Evolutionary conservation across 2,113 vertebrate species (phyloP).

Genomic region (Cryptotis parvus): DNA sequence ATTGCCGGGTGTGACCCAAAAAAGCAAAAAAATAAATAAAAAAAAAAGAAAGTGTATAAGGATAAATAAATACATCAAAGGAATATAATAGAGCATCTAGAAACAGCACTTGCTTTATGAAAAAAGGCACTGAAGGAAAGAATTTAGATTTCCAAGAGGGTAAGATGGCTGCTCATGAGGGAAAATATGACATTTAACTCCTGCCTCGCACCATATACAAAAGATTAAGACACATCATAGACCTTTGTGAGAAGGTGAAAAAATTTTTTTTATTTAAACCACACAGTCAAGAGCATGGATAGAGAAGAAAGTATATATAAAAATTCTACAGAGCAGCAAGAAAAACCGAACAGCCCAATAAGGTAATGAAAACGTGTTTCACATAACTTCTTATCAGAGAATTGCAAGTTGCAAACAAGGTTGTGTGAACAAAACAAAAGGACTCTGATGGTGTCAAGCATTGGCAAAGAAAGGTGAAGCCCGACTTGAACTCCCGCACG

Average conservation of each 20-base stretch:
- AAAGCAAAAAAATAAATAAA: too few species aligned
- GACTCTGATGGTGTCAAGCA: not conserved
- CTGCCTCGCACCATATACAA: conserved; percentile 54
- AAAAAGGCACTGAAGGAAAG: conserved; percentile 66
- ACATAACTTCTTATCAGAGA: not conserved
- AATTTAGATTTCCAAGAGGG: conserved; percentile 72
- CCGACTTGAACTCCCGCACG: not conserved
- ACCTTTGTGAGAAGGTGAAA: conserved; percentile 29
- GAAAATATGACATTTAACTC: conserved; percentile 56
- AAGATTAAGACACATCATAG: conserved; percentile 56
- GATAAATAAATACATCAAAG: conserved; percentile 60
- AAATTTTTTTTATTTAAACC: conserved; percentile 49
- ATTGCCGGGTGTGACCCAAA: too few species aligned
- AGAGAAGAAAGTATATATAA: conserved; percentile 34
- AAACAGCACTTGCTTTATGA: conserved; percentile 73
- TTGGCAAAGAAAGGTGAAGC: conserved; percentile 14
- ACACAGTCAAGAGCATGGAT: not conserved
- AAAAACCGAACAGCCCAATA: not conserved
- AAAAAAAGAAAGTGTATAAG: not conserved
- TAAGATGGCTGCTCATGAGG: conserved; percentile 56
- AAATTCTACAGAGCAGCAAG: conserved; percentile 1
- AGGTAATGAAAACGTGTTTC: conserved; percentile 13
- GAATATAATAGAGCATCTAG: conserved; percentile 71
- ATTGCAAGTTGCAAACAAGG: conserved; percentile 26
- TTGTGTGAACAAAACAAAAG: conserved; percentile 3